Percentiles rank a stretch among this genome's conserved stretches.
These are phyloP conservation scores for Chrysolophus pictus DNA, from an alignment of 2,797 vertebrate species.

Conservation along the genomic window DNA sequence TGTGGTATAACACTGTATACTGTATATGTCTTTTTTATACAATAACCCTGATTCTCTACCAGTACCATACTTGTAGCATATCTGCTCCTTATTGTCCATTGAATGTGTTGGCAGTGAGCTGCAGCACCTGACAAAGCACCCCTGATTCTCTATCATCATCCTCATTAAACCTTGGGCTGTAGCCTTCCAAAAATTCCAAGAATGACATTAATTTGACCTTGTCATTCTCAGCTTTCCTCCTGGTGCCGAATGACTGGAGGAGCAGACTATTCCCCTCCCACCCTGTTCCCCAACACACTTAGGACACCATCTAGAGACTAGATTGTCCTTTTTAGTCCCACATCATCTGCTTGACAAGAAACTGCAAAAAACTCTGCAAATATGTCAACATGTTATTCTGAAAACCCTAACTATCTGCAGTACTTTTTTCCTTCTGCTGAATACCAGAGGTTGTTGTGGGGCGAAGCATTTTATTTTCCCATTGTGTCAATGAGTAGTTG, in stretches of 20 bases:
- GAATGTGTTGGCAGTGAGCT: not conserved
- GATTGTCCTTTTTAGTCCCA: not conserved
- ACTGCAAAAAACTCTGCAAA: not conserved
- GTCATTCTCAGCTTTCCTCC: not conserved
- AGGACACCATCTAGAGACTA: not conserved
- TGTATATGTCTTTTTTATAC: not conserved
- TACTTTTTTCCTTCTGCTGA: not conserved
- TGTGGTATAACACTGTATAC: too few species aligned
- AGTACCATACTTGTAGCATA: not conserved
- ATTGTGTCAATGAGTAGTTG: not conserved
- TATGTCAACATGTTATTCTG: not conserved
- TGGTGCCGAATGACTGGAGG: not conserved
- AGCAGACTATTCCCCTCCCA: not conserved
- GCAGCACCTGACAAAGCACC: not conserved
- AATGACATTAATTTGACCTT: not conserved
- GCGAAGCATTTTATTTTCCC: not conserved
- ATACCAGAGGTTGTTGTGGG: not conserved
- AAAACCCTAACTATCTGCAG: not conserved
- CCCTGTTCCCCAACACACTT: not conserved
- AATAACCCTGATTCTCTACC: not conserved
- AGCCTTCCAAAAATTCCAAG: not conserved
- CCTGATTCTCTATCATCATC: not conserved
- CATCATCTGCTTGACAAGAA: not conserved
- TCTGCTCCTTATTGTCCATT: not conserved
- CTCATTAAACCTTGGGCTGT: not conserved